Percentiles rank a stretch among this genome's conserved stretches.
Evolutionary conservation across 1,140 invertebrate genomes (phyloP).

Genomic region (Andricus grossulariae): DNA sequence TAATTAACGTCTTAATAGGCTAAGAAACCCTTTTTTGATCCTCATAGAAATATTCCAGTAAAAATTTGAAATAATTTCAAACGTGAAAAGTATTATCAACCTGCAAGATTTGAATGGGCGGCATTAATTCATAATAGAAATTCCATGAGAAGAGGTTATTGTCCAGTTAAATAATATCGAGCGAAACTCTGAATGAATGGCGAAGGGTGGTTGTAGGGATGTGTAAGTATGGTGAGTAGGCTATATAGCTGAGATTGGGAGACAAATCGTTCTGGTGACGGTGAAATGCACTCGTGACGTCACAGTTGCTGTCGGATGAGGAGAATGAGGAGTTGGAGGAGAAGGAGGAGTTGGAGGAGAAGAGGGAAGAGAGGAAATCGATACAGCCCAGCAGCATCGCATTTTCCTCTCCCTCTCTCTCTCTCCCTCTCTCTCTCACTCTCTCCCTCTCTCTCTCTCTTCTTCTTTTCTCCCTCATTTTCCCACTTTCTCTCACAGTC

Average conservation of each 20-base stretch:
- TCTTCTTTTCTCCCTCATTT: conserved; percentile 38
- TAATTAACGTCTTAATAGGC: too few species aligned
- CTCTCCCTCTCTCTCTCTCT: conserved; percentile 42
- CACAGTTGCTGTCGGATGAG: conserved; percentile 52
- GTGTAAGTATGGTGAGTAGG: neutral
- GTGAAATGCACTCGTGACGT: conserved; percentile 62
- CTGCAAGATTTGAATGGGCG: too few species aligned
- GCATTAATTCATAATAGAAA: neutral
- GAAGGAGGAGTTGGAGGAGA: conserved; percentile 46
- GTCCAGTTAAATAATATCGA: conserved; percentile 63
- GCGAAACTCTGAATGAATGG: conserved; percentile 58
- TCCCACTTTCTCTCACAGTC: conserved; percentile 23
- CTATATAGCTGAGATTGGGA: conserved; percentile 43
- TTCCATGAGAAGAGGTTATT: conserved; percentile 45
- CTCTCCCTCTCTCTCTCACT: conserved; percentile 43
- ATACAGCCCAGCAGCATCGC: conserved; percentile 64
- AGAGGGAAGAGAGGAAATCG: conserved; percentile 62
- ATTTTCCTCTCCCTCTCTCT: conserved; percentile 46
- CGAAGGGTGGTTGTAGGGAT: conserved; percentile 37
- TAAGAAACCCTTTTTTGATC: too few species aligned
- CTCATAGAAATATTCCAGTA: too few species aligned
- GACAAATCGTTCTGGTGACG: conserved; percentile 51
- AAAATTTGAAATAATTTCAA: too few species aligned
- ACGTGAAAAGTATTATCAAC: too few species aligned
- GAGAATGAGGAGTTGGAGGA: conserved; percentile 48